Base-by-base conservation (phyloP, 2,797 vertebrate genomes). In the Leptodactylus fallax region DNA sequence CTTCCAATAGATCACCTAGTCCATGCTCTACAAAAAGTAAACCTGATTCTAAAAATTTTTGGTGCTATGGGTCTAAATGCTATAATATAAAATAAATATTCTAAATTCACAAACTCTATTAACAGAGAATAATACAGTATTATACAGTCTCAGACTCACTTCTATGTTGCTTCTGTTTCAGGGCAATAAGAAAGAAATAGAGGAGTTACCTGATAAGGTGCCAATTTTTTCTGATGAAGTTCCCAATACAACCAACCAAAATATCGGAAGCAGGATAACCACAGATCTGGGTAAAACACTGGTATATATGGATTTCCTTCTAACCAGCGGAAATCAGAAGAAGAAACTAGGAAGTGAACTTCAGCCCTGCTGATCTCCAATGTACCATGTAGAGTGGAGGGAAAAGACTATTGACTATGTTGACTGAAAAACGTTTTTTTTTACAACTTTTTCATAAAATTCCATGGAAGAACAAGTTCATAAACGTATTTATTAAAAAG, bases 181-280 rank as follows among this genome's bases (percentile, higher is more conserved):
- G 96, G 96, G 96, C 58, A 92, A 92, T 69, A 94, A 85, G 69
- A 96, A 93, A 91, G 90, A 93, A 60, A 91, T 95, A 3, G 90
- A 93, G 27, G 88, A 92, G 81, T 88, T 95, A 23, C 94, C 95
- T 13, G 92, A 88, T 76, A 81, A 91, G 0, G 76, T 94, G 19
- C 81, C 96, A 2, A 74, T 94, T 89, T 96, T 95, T 90, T 96
- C 95, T 0, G 93, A 95, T 16, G 91, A 87, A 0, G 56, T 95
- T 83, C 96, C 96, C 87, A 96, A 91, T 87, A 97, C 95, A 0
- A 91, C 89, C 12, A 97, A 93, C 92, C 94, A 93, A 88, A 91
- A 71, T 1, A 93, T 94, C 51, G 96, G 96, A 79, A 97, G 95
- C 90, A 93, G 95, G 69, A 77, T 96, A 89, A 93, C 94, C 89